phyloP scores from a whole-genome alignment of 2,797 vertebrate species.

The Numenius phaeopus region DNA sequence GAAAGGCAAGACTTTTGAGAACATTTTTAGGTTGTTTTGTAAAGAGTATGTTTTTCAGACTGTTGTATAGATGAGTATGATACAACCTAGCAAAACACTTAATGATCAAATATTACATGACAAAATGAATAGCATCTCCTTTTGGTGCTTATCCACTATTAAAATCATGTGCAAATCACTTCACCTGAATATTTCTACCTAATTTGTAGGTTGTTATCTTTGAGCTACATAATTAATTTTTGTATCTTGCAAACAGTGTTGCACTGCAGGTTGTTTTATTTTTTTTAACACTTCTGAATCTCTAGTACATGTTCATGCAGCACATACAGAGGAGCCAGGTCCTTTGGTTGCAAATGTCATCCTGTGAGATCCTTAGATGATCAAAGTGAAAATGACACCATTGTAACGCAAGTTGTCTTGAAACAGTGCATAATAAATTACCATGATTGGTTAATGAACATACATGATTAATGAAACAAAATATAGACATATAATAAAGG shows the following conservation, averaged over 20 bases:
- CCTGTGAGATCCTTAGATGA: conserved; percentile 27
- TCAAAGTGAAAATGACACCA: conserved; percentile 61
- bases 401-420: conserved; percentile 13
- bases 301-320: neutral
- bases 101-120: conserved; percentile 42
- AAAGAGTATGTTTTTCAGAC: neutral
- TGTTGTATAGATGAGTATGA: neutral
- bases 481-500: conserved; percentile 46
- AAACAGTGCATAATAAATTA: conserved; percentile 49
- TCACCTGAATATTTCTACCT: conserved; percentile 63
- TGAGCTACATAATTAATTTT: conserved; percentile 51
- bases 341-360: conserved; percentile 24
- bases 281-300: neutral
- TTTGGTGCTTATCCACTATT: conserved; percentile 45
- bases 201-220: conserved; percentile 57
- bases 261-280: neutral
- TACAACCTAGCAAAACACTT: conserved; percentile 17
- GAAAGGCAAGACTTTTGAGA: neutral
- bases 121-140: conserved; percentile 24
- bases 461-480: conserved; percentile 66
- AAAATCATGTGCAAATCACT: conserved; percentile 50
- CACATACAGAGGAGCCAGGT: neutral
- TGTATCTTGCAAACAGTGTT: conserved; percentile 21
- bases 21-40: neutral
- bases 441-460: conserved; percentile 53